Percentiles rank a stretch among this genome's conserved stretches.
These are phyloP conservation scores for Calameuta pallipes DNA, from an alignment of 2,888 invertebrate species.

Conservation along the genomic window DNA sequence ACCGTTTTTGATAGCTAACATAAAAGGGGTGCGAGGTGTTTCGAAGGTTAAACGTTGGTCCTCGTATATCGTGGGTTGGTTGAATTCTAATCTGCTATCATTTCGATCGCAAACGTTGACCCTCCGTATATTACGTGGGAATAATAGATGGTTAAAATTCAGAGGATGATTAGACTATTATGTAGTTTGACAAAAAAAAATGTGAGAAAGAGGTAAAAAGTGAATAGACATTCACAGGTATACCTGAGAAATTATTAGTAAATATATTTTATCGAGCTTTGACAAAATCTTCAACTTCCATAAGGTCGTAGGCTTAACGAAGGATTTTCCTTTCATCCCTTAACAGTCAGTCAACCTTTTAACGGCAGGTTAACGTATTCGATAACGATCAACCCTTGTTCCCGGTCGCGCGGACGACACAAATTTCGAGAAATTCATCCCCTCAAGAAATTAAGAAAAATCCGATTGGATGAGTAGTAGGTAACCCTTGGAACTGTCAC, in stretches of 20 bases:
- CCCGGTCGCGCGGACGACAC: slow-evolving; percentile 6
- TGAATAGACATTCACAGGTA: too few relatives aligned
- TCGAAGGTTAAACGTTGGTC: not conserved
- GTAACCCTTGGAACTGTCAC: slow-evolving; percentile 1
- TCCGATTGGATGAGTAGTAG: slow-evolving; percentile 12
- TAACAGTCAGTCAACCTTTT: slow-evolving; percentile 33
- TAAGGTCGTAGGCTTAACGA: not conserved
- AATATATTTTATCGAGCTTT: not conserved
- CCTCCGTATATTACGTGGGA: not conserved
- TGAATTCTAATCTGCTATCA: not conserved
- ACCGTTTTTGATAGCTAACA: not conserved
- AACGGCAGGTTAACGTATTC: slow-evolving; percentile 49
- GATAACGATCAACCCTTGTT: slow-evolving; percentile 44
- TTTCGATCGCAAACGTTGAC: not conserved
- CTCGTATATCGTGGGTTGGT: not conserved
- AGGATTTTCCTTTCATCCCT: not conserved
- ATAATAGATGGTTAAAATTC: not conserved
- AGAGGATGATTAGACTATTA: not conserved
- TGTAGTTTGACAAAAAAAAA: not conserved
- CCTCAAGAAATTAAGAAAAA: slow-evolving; percentile 20
- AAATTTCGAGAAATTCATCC: slow-evolving; percentile 1
- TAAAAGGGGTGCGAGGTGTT: not conserved
- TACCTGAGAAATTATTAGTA: not conserved
- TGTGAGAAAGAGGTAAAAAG: not conserved
- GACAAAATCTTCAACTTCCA: not conserved